Evolutionary conservation across 2,113 vertebrate genomes (phyloP).

Genomic region (Egretta garzetta): DNA sequence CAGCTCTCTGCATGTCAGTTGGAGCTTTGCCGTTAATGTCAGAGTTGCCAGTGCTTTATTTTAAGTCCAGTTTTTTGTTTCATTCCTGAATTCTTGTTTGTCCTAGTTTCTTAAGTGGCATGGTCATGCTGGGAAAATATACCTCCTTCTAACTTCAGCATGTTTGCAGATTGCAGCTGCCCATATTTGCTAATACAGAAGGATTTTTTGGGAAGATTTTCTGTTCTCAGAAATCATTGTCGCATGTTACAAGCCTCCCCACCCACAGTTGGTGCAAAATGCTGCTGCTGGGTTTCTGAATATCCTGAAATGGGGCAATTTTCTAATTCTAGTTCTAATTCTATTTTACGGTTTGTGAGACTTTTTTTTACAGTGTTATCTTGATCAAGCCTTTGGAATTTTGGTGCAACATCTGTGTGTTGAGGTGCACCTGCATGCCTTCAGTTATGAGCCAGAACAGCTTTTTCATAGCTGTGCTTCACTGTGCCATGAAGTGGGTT

Average conservation of each 20-base stretch:
- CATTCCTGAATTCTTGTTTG: not conserved
- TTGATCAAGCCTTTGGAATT: not conserved
- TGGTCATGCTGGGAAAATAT: not conserved
- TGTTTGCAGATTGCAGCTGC: not conserved
- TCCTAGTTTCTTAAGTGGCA: conserved; percentile 2
- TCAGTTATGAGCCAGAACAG: not conserved
- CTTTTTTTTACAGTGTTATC: not conserved
- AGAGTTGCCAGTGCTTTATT: not conserved
- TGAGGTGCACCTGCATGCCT: not conserved
- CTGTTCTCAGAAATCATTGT: not conserved
- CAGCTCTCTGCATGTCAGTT: not conserved
- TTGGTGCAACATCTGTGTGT: not conserved
- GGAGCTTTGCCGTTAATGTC: not conserved
- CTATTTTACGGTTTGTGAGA: not conserved
- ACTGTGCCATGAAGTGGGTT: not conserved
- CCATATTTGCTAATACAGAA: not conserved
- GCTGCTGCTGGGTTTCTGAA: not conserved
- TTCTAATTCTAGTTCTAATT: not conserved
- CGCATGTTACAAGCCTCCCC: not conserved
- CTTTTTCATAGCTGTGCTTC: not conserved
- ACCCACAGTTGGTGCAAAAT: not conserved
- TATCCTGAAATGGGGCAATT: not conserved
- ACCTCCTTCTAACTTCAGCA: not conserved
- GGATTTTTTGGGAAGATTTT: not conserved
- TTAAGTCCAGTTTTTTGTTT: not conserved